Base-by-base conservation (phyloP, 2,888 invertebrate genomes). In the Bellardia bayeri region DNA sequence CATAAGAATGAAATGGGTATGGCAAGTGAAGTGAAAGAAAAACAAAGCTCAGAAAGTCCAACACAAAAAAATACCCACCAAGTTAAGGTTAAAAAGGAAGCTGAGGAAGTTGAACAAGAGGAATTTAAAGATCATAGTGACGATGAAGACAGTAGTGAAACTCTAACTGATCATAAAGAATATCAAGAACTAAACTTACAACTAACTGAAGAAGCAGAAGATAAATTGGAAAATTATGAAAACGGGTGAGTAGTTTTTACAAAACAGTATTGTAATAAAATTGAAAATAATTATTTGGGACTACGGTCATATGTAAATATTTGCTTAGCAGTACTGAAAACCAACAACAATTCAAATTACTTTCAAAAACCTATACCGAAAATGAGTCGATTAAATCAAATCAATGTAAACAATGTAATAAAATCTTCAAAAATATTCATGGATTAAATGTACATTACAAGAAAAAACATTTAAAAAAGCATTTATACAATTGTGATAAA, bases 401-500 rank as follows among this genome's bases (percentile, higher is more conserved):
- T 16, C 64, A 72, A 30, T 81, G 81, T 0, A 95, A 72, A 33
- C 1, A 64, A 33, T 81, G 81, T 14, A 42, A 42, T 33, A 63
- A 54, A 72, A 33, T 45, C 42, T 81, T 74, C 14, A 81, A 81
- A 64, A 64, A 45, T n/a, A 30, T 40, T 4, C 81, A 81, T 72
- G 81, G 81, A 3, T 3, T 81, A 33, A 54, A 54, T 2, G 64
- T 54, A 5, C 81, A 81, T 45, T 8, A 72, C 95, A 93, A 91
- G 82, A 88, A 81, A 78, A 42, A 72, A 49, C 81, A 81, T 64
- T 81, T 81, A 14, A 81, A 81, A 56, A 81, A 54, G 3, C 64
- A 81, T 54, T 45, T 64, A 78, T 78, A 95, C 90, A 94, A 94
- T 94, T 95, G 92, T 56, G 69, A 89, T 8, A 87, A 89, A 68